A percentile compares a stretch with the other conserved stretches of the same genome.
These are phyloP conservation scores for Eremophila alpestris DNA, from an alignment of 2,797 vertebrate genomes.

Conservation along the genomic window DNA sequence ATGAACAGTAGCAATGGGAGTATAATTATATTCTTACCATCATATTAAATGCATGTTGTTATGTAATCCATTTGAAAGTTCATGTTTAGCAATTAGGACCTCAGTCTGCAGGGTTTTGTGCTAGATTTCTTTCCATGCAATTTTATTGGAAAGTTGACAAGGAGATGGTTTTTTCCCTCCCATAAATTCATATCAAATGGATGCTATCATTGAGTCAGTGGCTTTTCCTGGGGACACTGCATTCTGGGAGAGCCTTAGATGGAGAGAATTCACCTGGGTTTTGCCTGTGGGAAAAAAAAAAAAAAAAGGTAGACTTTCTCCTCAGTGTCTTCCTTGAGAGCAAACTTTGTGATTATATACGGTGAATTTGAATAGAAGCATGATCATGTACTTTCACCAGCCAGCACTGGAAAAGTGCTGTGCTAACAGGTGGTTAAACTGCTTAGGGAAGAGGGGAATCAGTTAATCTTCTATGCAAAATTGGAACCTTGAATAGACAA, in stretches of 20 bases:
- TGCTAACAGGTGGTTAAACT: slow-evolving; percentile 22
- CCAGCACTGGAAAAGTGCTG: neutral
- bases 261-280: neutral
- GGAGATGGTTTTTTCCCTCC: neutral
- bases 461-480: slow-evolving; percentile 38
- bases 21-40: neutral
- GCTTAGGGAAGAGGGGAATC: neutral
- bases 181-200: neutral
- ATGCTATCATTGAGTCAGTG: neutral
- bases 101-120: neutral
- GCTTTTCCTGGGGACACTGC: neutral
- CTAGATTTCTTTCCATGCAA: neutral
- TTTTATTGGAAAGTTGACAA: neutral
- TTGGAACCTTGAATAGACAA: neutral
- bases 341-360: neutral
- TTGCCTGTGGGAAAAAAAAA: neutral
- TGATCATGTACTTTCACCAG: slow-evolving; percentile 1
- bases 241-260: neutral
- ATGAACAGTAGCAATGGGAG: neutral
- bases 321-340: neutral
- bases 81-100: neutral
- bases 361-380: neutral
- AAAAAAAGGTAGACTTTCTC: neutral
- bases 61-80: neutral
- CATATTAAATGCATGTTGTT: neutral